Percentiles rank a stretch among this genome's conserved stretches.
phyloP scores from a whole-genome alignment of 2,888 invertebrate genomes.

The Trissolcus brochymenae region DNA sequence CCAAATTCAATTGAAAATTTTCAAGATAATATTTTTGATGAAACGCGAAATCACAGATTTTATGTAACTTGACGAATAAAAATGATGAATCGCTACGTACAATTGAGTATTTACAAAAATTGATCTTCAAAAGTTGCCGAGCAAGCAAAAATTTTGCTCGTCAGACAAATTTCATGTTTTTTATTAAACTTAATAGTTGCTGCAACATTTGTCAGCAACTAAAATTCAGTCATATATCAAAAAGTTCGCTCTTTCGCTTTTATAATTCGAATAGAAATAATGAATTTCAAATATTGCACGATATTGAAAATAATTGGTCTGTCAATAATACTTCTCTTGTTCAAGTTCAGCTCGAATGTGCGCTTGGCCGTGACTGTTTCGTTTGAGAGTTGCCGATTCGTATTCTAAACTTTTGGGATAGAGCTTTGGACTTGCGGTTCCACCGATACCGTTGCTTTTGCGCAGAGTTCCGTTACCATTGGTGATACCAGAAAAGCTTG shows the following conservation, averaged over 20 bases:
- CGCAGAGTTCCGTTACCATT: constrained; percentile 78
- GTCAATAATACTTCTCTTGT: constrained; percentile 82
- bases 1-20: too few species aligned
- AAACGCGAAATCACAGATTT: too few species aligned
- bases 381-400: constrained; percentile 85
- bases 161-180: too few species aligned
- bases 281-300: constrained; percentile 16
- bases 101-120: too few species aligned
- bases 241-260: background rate
- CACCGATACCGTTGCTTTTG: constrained; percentile 78
- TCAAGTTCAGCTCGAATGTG: constrained; percentile 81
- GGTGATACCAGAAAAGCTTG: constrained; percentile 82
- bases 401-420: constrained; percentile 86
- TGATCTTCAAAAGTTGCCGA: too few species aligned
- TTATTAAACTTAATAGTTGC: too few species aligned
- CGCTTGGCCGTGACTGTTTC: constrained; percentile 82
- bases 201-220: too few species aligned
- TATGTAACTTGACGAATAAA: too few species aligned
- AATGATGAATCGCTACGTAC: too few species aligned
- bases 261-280: constrained; percentile 12
- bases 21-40: too few species aligned
- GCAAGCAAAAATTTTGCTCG: too few species aligned
- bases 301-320: constrained; percentile 61
- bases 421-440: constrained; percentile 80
- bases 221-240: too few species aligned